phyloP scores from a whole-genome alignment of 2,888 invertebrate species.

The Drosophila stalkeri region DNA sequence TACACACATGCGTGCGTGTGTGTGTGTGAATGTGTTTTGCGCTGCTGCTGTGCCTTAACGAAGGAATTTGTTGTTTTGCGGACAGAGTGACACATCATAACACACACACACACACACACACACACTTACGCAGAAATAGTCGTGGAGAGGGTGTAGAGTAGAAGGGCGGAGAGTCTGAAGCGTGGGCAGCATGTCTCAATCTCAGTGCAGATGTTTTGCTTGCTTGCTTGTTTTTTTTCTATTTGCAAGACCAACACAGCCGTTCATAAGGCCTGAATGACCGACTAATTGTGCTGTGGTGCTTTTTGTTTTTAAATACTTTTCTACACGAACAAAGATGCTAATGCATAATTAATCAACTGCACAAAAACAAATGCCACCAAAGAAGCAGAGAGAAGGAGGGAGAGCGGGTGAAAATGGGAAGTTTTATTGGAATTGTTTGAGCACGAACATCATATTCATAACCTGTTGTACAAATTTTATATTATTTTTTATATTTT shows the following conservation, averaged over 20 bases:
- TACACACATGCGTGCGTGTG: conserved; percentile 9
- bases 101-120: conserved; percentile 20
- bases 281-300: conserved; percentile 47
- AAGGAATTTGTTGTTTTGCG: conserved; percentile 68
- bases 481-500: conserved; percentile 5
- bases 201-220: conserved; percentile 65
- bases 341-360: conserved; percentile 47
- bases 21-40: conserved; percentile 27
- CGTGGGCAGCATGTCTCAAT: conserved; percentile 47
- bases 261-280: conserved; percentile 32
- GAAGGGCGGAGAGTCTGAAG: conserved; percentile 8
- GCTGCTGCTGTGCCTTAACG: conserved; percentile 30
- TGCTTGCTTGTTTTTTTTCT: neutral
- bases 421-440: conserved; percentile 36
- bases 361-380: conserved; percentile 24
- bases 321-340: conserved; percentile 14
- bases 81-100: conserved; percentile 70
- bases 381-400: conserved; percentile 13
- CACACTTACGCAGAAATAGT: conserved; percentile 10
- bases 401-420: neutral
- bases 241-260: conserved; percentile 23
- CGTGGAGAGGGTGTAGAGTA: conserved; percentile 9
- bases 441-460: conserved; percentile 38
- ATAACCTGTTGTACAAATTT: conserved; percentile 63
- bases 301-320: conserved; percentile 13